Evolutionary conservation across 1,140 invertebrate species (phyloP), one percentile per base, ranked within the genome.

Genomic region (Procambarus clarkii): DNA sequence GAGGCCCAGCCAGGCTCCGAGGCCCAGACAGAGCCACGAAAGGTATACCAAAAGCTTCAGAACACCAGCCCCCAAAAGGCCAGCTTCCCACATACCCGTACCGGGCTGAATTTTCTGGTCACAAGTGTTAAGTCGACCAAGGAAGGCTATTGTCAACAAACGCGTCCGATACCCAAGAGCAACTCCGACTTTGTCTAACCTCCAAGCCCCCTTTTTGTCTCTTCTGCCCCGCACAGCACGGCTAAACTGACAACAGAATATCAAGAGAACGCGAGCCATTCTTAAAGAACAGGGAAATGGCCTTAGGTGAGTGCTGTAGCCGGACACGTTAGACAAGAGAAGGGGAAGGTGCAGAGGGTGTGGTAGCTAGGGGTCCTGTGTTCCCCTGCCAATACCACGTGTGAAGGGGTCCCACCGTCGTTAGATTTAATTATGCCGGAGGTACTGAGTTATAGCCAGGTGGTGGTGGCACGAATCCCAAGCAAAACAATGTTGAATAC

Each of bases 101-200:
- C 24, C 5, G 5, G n/a, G 69, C 69, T 74, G 87, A 60, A 83
- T 89, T 83, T 89, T 83, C 71, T 83, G 78, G 64, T 76, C 79
- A 83, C 69, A 81, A 71, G 77, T 88, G 86, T 81, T 88, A 88
- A 81, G 60, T 76, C 60, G 58, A n/a, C 86, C 86, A 71, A 80
- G 78, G 69, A 45, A 71, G 60, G 77, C 86, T 71, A 60, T 81
- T 88, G 77, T 81, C 77, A 88, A 87, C 86, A 87, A 79, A 87
- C 76, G 76, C 45, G 76, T 87, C 86, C 86, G 86, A 64, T 78
- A 81, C 58, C 86, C 79, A 50, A 24, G 58, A n/a, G 21, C 34
- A 45, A 50, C 78, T 69, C 45, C 24, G 60, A 48, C 77, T 76
- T 81, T 71, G 77, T 58, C 86, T 81, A 18, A 44, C 60, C 60